Evolutionary conservation across 2,888 invertebrate genomes (phyloP), one percentile per base, ranked within the genome.

Genomic region (Lypha dubia): DNA sequence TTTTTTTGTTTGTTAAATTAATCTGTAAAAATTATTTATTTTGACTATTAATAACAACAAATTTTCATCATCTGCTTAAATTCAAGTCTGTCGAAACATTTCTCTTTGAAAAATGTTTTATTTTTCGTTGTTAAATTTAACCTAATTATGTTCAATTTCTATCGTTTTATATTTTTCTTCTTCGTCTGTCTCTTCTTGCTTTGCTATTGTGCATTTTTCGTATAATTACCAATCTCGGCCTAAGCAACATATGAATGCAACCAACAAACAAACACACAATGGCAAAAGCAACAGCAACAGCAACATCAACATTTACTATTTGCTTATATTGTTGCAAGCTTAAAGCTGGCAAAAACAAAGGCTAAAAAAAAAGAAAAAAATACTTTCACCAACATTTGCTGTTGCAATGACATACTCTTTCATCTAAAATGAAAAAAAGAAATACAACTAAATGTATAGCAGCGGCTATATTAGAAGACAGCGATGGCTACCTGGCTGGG

Each of bases 331-430:
- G 75, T 63, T 68, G 81, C 75, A 75, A 62, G 44, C 35, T 70
- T 22, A 13, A 63, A 44, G 53, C 46, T 71, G 70, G 53, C 38
- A 41, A 67, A 51, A 71, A 44, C 20, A 0, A 8, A 49, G 38
- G 35, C 28, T 44, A 53, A n/a, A 60, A 22, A 60, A 22, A 67
- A 79, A 63, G 41, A n/a, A 60, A 22, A 60, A 22, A 67, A 79
- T 58, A 83, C 83, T 83, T 83, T 83, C 83, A 79, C 83, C 79
- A 83, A 41, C 83, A 74, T 79, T 74, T 22, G 9, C 22, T 74
- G 73, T 58, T 74, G 83, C 79, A 83, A 79, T 83, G 79, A 83
- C 74, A 83, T 62, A 79, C 83, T 83, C 83, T 74, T 8, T 35
- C 62, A 75, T 15, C 68, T 46, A 38, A 28, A 81, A 68, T 44